A percentile compares a stretch with the other conserved stretches of the same genome.
Conservation (phyloP, 1,140 invertebrate genomes). For the Pinna nobilis region DNA sequence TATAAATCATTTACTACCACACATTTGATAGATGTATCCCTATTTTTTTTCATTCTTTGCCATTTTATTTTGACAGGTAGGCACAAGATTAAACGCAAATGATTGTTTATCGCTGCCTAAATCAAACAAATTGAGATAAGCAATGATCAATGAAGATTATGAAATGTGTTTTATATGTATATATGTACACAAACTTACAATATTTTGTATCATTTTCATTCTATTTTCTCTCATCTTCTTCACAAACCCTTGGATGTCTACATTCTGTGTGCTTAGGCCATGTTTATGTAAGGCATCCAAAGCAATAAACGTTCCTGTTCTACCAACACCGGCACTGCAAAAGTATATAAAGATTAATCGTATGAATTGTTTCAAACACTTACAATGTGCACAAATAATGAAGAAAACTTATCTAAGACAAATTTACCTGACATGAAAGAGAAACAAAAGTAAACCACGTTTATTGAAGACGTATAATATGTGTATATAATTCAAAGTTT, state of each 20-base stretch:
- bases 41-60: too few relatives aligned
- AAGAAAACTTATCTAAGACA: too few relatives aligned
- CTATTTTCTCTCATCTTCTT: conserved; percentile 64
- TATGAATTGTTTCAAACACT: not conserved
- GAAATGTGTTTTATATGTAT: not conserved
- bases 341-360: not conserved
- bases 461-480: too few relatives aligned
- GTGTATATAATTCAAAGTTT: too few relatives aligned
- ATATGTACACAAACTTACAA: too few relatives aligned
- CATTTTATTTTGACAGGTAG: too few relatives aligned
- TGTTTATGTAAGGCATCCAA: conserved; percentile 66
- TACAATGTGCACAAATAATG: not conserved
- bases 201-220: conserved; percentile 71
- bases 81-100: too few relatives aligned
- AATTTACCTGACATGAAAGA: too few relatives aligned
- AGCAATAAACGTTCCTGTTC: conserved; percentile 71
- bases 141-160: not conserved
- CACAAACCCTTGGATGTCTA: conserved; percentile 64
- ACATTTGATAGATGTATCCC: too few relatives aligned
- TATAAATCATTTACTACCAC: too few relatives aligned
- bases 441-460: too few relatives aligned
- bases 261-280: conserved; percentile 41
- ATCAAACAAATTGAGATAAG: not conserved
- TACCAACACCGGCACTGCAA: conserved; percentile 71
- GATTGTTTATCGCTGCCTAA: too few relatives aligned